Evolutionary conservation across 2,888 invertebrate genomes (phyloP), one percentile per base, ranked within the genome.

Genomic region (Autographa pulchrina): DNA sequence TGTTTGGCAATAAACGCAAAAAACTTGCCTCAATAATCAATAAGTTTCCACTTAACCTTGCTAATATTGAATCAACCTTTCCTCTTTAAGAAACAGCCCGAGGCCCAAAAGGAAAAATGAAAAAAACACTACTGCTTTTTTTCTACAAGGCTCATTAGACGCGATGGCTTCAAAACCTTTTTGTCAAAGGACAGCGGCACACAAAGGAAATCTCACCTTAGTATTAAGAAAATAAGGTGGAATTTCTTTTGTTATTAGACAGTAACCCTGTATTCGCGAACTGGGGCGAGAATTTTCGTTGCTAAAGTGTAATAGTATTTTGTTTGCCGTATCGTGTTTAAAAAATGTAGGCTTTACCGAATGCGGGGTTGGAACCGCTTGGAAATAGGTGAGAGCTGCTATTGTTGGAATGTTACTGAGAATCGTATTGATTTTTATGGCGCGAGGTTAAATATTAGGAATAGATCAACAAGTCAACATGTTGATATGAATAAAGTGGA

Each of bases 101-200:
- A 77, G 78, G 79, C 76, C 85, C 75, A 76, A 82, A 78, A 81
- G 80, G 86, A 82, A 88, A 85, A 82, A 85, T 77, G 81, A 83
- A 83, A 82, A 77, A 83, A 75, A 84, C 68, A 83, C 78, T 76
- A 77, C 66, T 74, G 70, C 75, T 81, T 86, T 85, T 84, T 85
- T 87, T 84, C 85, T 82, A 81, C 82, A 86, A 71, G 86, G 85
- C 89, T 89, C 89, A 89, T 89, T 89, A 89, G 86, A 68, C 83
- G 80, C 84, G 86, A 86, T 88, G 85, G 86, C 86, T 82, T 80
- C 83, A 83, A 75, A 85, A 81, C 87, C 84, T 85, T 87, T 88
- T 86, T 87, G 85, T 88, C 88, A 89, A 89, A 89, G 88, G 85
- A 84, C 84, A 84, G 61, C 54, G 32, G 9, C 56, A 16, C 60